Percentiles rank a stretch among this genome's conserved stretches.
Evolutionary conservation across 2,113 vertebrate species (phyloP).

Genomic region (Corythoichthys haematopterus): DNA sequence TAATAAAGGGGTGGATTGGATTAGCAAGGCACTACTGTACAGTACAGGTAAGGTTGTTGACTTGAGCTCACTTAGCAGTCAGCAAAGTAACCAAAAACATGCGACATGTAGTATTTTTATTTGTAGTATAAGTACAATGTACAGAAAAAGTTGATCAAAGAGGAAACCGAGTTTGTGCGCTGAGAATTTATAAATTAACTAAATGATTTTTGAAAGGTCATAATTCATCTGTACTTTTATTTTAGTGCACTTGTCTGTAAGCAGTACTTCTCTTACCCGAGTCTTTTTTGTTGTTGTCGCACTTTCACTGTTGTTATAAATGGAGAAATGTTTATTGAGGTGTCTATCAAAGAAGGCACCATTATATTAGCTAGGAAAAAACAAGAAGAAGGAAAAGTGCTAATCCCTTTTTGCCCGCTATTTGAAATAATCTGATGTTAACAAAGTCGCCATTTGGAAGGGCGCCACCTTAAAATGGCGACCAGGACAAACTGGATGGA

Average conservation of each 20-base stretch:
- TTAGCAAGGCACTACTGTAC: too few relatives aligned
- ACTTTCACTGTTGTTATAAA: constrained; percentile 8
- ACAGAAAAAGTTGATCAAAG: too few relatives aligned
- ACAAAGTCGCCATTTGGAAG: neutral
- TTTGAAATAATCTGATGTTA: neutral
- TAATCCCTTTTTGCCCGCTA: neutral
- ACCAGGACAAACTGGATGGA: neutral
- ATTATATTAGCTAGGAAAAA: constrained; percentile 26
- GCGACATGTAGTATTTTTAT: neutral
- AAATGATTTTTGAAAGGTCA: neutral
- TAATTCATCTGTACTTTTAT: neutral
- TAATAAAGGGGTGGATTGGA: too few relatives aligned
- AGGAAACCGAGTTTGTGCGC: too few relatives aligned
- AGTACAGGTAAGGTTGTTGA: too few relatives aligned
- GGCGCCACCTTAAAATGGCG: neutral
- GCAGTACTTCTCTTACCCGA: neutral
- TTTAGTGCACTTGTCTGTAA: neutral
- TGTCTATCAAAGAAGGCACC: constrained; percentile 69
- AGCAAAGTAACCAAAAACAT: neutral
- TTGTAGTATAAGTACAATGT: neutral
- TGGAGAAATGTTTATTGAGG: constrained; percentile 55
- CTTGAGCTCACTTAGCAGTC: too few relatives aligned
- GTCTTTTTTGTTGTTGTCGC: neutral
- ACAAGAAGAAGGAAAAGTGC: neutral
- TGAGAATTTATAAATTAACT: too few relatives aligned